Base-by-base conservation (phyloP, 2,113 vertebrate species). In the Ameiurus melas region DNA sequence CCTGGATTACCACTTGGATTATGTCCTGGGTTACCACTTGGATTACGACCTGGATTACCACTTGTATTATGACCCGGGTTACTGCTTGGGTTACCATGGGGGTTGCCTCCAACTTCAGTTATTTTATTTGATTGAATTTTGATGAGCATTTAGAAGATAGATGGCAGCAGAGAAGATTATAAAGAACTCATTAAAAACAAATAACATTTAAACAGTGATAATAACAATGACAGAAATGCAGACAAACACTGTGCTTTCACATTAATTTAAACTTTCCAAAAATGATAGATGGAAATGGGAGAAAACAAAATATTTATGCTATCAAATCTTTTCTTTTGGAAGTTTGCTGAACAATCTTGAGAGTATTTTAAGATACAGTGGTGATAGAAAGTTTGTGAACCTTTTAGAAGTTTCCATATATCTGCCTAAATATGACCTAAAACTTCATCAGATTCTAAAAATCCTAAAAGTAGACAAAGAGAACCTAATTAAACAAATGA, bases 101-200 rank as follows among this genome's bases (percentile, higher is more conserved):
- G 82, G n/a, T 58, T 88, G 58, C 71, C 55, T 84, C 86, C 90
- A 75, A 80, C 88, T 88, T 85, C 53, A 77, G 51, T 64, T n/a
- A 60, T 43, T 53, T 71, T 33, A 14, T 84, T 89, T 73, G 8
- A 10, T 36, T 47, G 77, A 68, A 19, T 5, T 25, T 12, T 70
- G 84, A 86, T 39, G 57, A 66, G 16, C 33, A 83, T 88, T 79
- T 55, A 47, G 43, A 81, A 58, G 87, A 75, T 86, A 39, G 73
- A 80, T 43, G 33, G 2, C 39, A 6, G 36, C 58, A 64, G 87
- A 86, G 70, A 88, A 83, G 84, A 78, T 84, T 62, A 73, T 64
- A 78, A 88, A 87, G 53, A 86, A 78, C 58, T 57, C 60, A 83
- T 85, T n/a, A 88, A 85, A 36, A 85, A 30, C 83, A 89, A 82